These are phyloP conservation scores for Malaclemys terrapin DNA, from an alignment of 2,113 vertebrate genomes.

Conservation along the genomic window DNA sequence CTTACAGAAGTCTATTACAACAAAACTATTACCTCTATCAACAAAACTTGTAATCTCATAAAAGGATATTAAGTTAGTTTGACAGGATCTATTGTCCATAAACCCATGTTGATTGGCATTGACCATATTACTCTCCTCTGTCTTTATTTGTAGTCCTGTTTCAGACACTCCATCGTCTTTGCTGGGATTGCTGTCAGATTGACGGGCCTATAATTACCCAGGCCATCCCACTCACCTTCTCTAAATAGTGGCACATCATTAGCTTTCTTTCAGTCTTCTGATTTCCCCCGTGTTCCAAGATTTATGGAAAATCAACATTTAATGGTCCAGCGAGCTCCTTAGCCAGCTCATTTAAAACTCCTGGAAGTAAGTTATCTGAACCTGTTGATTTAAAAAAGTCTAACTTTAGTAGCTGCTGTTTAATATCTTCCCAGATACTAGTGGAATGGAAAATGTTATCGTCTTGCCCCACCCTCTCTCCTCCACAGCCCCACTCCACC, in stretches of 20 bases:
- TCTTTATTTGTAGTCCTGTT: not conserved
- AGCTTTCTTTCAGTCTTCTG: not conserved
- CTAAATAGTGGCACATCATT: not conserved
- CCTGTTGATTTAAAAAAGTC: not conserved
- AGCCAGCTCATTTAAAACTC: not conserved
- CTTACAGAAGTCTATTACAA: not conserved
- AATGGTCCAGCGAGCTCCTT: accelerated
- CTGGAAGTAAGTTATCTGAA: not conserved
- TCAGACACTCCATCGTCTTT: not conserved
- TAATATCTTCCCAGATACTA: not conserved
- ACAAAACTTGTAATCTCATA: not conserved
- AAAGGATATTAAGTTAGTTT: not conserved
- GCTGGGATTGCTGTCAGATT: not conserved
- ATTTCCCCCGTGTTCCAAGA: not conserved
- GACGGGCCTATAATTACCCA: not conserved
- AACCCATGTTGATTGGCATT: not conserved
- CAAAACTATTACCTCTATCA: not conserved
- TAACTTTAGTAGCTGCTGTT: not conserved
- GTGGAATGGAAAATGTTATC: not conserved
- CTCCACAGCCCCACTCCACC: not conserved
- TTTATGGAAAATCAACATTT: not conserved
- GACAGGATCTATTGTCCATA: not conserved
- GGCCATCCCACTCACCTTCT: not conserved
- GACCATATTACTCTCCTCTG: not conserved
- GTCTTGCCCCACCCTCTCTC: not conserved